A percentile compares a stretch with the other conserved stretches of the same genome.
phyloP scores from a whole-genome alignment of 2,888 invertebrate genomes.

The Prosapia bicincta region DNA sequence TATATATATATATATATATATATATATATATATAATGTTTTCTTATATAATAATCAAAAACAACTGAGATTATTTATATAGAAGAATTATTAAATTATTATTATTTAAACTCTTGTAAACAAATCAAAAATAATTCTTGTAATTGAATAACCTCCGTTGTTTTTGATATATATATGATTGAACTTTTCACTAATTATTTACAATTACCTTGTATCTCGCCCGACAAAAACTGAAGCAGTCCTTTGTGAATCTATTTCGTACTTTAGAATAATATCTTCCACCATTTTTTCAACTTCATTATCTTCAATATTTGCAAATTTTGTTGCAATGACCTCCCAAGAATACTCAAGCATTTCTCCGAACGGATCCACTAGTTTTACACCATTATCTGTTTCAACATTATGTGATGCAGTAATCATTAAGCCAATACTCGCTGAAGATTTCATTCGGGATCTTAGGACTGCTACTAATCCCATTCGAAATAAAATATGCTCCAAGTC shows the following conservation, averaged over 20 bases:
- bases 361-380: slow-evolving; percentile 93
- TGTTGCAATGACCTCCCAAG: slow-evolving; percentile 91
- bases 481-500: slow-evolving; percentile 88
- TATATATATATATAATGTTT: too few relatives aligned
- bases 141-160: too few relatives aligned
- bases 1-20: too few relatives aligned
- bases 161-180: too few relatives aligned
- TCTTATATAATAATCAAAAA: too few relatives aligned
- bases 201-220: slow-evolving; percentile 70
- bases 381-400: slow-evolving; percentile 94
- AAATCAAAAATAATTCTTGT: too few relatives aligned
- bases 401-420: slow-evolving; percentile 99
- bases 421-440: slow-evolving; percentile 86
- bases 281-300: slow-evolving; percentile 64
- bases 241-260: slow-evolving; percentile 69
- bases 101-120: too few relatives aligned
- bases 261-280: slow-evolving; percentile 65
- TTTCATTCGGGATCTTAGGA: slow-evolving; percentile 77
- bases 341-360: slow-evolving; percentile 93
- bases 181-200: too few relatives aligned
- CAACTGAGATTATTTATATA: too few relatives aligned
- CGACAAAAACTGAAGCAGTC: slow-evolving; percentile 73
- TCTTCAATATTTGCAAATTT: slow-evolving; percentile 75
- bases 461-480: slow-evolving; percentile 91
- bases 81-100: too few relatives aligned